A percentile compares a stretch with the other conserved stretches of the same genome.
These are phyloP conservation scores for Trissonchulus latispiculum DNA, from an alignment of 2,888 invertebrate genomes.

Conservation along the genomic window DNA sequence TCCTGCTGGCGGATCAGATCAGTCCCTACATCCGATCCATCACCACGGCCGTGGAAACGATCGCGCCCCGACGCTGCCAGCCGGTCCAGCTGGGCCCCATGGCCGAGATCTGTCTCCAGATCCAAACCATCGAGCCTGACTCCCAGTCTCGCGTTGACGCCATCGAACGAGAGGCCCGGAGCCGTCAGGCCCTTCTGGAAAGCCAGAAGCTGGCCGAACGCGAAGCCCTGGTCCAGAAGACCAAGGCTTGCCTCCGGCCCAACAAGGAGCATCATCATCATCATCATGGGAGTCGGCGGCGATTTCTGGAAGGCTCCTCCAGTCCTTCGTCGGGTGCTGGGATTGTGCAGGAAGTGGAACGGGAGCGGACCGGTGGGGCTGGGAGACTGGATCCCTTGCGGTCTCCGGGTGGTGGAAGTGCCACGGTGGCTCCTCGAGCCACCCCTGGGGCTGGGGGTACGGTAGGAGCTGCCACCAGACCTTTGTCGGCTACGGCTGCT, in stretches of 20 bases:
- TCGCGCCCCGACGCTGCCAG: conserved; percentile 27
- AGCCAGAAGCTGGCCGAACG: conserved; percentile 29
- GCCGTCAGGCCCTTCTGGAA: conserved; percentile 15
- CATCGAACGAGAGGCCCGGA: conserved; percentile 28
- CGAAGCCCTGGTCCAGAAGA: conserved; percentile 24
- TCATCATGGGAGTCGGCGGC: neutral
- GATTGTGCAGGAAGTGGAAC: neutral
- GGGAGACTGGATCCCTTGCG: too few species aligned
- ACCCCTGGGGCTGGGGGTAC: too few species aligned
- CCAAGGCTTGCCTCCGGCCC: conserved; percentile 25
- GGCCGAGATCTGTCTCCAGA: conserved; percentile 43
- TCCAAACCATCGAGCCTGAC: conserved; percentile 46
- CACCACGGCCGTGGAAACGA: conserved; percentile 26
- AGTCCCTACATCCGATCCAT: conserved; percentile 29
- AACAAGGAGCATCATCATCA: neutral
- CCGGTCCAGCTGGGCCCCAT: conserved; percentile 39
- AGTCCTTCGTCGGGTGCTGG: too few species aligned
- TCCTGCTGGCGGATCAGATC: conserved; percentile 1
- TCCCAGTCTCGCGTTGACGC: conserved; percentile 38
- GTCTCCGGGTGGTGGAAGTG: too few species aligned
- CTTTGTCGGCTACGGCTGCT: too few species aligned
- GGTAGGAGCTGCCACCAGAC: too few species aligned
- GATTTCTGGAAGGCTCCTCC: neutral
- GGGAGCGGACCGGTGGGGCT: neutral
- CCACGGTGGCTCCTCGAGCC: too few species aligned